These are phyloP conservation scores for Calameuta idolon DNA, from an alignment of 2,888 invertebrate genomes.

Conservation along the genomic window DNA sequence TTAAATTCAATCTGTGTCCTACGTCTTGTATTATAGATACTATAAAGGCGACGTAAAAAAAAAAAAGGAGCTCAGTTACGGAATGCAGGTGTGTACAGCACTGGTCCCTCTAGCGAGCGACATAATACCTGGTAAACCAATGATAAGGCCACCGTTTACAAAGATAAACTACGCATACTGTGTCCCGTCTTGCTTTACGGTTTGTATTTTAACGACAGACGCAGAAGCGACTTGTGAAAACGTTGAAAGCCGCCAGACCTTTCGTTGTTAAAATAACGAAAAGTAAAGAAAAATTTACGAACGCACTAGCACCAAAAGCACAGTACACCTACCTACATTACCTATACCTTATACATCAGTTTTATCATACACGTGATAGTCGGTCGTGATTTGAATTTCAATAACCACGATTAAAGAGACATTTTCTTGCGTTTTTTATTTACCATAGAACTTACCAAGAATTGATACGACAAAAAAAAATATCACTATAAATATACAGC, in stretches of 20 bases:
- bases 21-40: background rate
- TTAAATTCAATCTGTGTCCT: background rate
- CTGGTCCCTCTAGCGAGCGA: conserved; percentile 1
- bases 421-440: background rate
- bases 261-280: background rate
- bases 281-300: background rate
- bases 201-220: background rate
- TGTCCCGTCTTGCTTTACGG: background rate
- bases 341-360: background rate
- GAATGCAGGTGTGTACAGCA: conserved; percentile 7
- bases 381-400: background rate
- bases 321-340: background rate
- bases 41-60: background rate
- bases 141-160: conserved; percentile 48
- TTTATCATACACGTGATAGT: background rate
- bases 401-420: background rate
- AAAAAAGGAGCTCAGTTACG: background rate
- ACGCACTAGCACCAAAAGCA: background rate
- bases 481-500: background rate
- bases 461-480: background rate
- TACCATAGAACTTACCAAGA: background rate
- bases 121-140: conserved; percentile 42
- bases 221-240: background rate
- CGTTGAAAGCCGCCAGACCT: background rate
- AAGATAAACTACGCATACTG: conserved; percentile 43